These are phyloP conservation scores for Epistrophe eligans DNA, from an alignment of 2,888 invertebrate genomes.

Conservation along the genomic window DNA sequence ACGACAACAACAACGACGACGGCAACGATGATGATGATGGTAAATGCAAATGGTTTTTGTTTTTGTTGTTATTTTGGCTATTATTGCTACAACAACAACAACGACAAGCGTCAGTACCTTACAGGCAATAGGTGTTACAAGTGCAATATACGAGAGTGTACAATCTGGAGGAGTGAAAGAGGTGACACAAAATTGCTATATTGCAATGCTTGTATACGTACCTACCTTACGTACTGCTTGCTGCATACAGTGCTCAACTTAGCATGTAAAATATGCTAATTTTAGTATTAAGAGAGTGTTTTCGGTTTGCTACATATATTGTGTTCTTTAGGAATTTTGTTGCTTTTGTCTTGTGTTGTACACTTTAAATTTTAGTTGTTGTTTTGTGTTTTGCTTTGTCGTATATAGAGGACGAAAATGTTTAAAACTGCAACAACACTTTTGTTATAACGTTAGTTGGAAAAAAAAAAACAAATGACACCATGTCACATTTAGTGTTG, in stretches of 20 bases:
- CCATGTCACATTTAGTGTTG: background rate
- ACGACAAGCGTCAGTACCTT: conserved; percentile 19
- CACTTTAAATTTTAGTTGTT: conserved; percentile 5
- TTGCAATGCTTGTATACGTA: conserved; percentile 4
- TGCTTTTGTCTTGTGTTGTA: conserved; percentile 1
- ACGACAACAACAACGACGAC: background rate
- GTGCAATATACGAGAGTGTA: conserved; percentile 41
- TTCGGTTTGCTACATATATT: conserved; percentile 27
- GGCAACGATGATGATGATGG: background rate
- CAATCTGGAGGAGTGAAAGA: conserved; percentile 32
- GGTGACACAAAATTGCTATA: conserved; percentile 33
- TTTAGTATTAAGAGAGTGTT: conserved; percentile 70
- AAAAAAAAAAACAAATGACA: background rate
- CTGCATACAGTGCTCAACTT: conserved; percentile 54
- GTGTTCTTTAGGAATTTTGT: conserved; percentile 17
- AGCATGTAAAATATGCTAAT: conserved; percentile 73
- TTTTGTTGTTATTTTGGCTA: conserved; percentile 33
- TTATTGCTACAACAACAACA: conserved; percentile 40
- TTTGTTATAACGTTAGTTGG: background rate
- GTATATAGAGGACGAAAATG: background rate
- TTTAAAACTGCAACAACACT: conserved; percentile 2
- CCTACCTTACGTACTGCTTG: conserved; percentile 7
- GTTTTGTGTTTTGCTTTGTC: background rate
- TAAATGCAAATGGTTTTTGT: conserved; percentile 18
- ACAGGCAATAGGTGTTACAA: conserved; percentile 46